These are phyloP conservation scores for Nineta flava DNA, from an alignment of 2,888 invertebrate genomes.

Conservation along the genomic window DNA sequence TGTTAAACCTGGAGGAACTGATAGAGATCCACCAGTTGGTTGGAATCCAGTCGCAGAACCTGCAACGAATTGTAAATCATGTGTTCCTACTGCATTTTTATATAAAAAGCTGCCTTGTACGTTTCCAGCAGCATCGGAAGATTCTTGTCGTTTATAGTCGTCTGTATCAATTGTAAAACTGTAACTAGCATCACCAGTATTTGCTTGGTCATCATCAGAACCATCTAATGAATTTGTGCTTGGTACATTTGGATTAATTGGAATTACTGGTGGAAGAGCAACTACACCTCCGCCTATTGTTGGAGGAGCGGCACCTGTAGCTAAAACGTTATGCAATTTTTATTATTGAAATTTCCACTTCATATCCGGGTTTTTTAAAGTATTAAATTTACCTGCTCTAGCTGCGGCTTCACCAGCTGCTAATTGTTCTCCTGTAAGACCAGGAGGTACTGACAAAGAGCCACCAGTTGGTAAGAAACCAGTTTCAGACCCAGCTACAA, in stretches of 20 bases:
- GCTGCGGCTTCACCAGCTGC: slow-evolving; percentile 4
- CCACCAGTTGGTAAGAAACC: slow-evolving; percentile 23
- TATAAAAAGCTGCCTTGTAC: slow-evolving; percentile 19
- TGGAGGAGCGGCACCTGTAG: too few species aligned
- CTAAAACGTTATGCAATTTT: too few species aligned
- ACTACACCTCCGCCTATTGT: too few species aligned
- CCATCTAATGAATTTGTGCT: background rate
- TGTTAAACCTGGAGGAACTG: slow-evolving; percentile 13
- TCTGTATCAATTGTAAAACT: slow-evolving; percentile 18
- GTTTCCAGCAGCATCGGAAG: slow-evolving; percentile 18
- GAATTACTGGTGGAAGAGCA: background rate
- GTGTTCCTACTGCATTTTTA: slow-evolving; percentile 14
- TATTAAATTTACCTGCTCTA: background rate
- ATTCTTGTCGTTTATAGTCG: slow-evolving; percentile 17
- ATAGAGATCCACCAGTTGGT: slow-evolving; percentile 23
- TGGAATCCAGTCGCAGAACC: slow-evolving; percentile 16
- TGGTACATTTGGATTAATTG: background rate
- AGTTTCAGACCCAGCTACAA: slow-evolving; percentile 15
- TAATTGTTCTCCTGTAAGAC: slow-evolving; percentile 9
- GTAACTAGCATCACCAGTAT: slow-evolving; percentile 19
- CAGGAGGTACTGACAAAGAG: slow-evolving; percentile 19
- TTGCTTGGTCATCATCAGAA: slow-evolving; percentile 7
- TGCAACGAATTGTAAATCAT: slow-evolving; percentile 15
- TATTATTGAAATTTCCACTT: too few species aligned
- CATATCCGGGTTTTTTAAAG: too few species aligned